These are phyloP conservation scores for Oxyura jamaicensis DNA, from an alignment of 2,113 vertebrate species.

Conservation along the genomic window DNA sequence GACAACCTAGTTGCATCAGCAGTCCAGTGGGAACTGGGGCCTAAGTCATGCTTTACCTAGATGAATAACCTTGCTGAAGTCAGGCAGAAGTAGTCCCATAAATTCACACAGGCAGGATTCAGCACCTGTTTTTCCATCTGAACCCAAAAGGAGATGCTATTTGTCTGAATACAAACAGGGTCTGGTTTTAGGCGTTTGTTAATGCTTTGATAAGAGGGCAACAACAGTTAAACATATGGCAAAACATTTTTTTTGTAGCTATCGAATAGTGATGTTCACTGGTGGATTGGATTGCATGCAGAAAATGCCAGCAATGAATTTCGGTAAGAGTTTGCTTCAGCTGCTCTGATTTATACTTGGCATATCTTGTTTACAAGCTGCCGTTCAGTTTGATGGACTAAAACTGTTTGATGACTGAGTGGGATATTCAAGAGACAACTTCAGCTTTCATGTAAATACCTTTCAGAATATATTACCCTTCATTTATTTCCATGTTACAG, in stretches of 20 bases:
- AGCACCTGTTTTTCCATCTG: not conserved
- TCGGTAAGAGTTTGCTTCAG: slow-evolving; percentile 76
- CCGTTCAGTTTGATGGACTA: not conserved
- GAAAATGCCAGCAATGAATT: slow-evolving; percentile 70
- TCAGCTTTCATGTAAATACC: not conserved
- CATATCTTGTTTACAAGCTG: not conserved
- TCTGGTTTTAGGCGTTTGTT: not conserved
- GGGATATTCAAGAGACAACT: not conserved
- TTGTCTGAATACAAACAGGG: not conserved
- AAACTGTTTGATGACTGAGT: not conserved
- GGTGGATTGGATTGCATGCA: slow-evolving; percentile 89
- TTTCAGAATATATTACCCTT: not conserved
- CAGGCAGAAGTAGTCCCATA: not conserved
- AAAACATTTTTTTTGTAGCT: slow-evolving; percentile 69
- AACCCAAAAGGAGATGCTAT: not conserved
- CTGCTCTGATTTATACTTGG: slow-evolving; percentile 32
- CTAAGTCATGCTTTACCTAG: not conserved
- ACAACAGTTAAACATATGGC: not conserved
- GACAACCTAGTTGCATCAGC: not conserved
- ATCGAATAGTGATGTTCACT: slow-evolving; percentile 77
- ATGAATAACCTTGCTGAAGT: not conserved
- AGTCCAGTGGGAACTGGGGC: not conserved
- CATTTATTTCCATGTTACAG: not conserved
- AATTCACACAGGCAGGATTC: not conserved
- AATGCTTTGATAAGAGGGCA: not conserved